Base-by-base conservation (phyloP, 2,113 vertebrate genomes). In the Solea senegalensis region DNA sequence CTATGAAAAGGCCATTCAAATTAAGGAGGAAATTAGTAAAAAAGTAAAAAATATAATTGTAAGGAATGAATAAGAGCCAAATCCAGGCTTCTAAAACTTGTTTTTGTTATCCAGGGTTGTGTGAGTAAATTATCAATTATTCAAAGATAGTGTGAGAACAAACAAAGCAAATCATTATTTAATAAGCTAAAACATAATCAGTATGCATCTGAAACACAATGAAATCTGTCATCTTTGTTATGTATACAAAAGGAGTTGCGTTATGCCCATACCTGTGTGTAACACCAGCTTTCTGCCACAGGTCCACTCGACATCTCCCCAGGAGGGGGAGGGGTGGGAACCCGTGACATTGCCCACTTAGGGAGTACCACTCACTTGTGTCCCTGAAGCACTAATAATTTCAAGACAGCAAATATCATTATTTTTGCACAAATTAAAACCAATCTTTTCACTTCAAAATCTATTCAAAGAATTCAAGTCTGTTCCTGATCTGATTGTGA, bases 201-300 rank as follows among this genome's bases (percentile, higher is more conserved):
- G 9, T 13, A 39, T 3, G n/a, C 8, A 51, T 27, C 3, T 53
- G 1, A 52, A 34, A n/a, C n/a, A 34, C 40, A 15, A 63, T 21
- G 3, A 10, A 15, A 8, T 44, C 6, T 16, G 15, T 52, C 40
- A 45, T 2, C 0, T 54, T 13, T 5, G 11, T 34, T 34, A 34
- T 45, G 7, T 7, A 10, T 0, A 21, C 4, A 54, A 40, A 52
- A 4, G 13, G 39, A 56, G 21, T 68, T 7, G 15, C 40, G 15
- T 65, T 69, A 9, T 76, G 57, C 9, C 9, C 70, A 46, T 95
- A 98, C 97, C 97, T 98, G 97, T 90, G 97, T 99, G 82, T 97
- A 98, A 96, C 97, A 99, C 97, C 97, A 99, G 92, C 97, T 98
- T 92, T 99, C 97, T 89, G 97, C 97, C 91, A 98, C 93, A 93